Evolutionary conservation across 2,113 vertebrate species (phyloP), one percentile per base, ranked within the genome.

Genomic region (Rhinoptilus africanus): DNA sequence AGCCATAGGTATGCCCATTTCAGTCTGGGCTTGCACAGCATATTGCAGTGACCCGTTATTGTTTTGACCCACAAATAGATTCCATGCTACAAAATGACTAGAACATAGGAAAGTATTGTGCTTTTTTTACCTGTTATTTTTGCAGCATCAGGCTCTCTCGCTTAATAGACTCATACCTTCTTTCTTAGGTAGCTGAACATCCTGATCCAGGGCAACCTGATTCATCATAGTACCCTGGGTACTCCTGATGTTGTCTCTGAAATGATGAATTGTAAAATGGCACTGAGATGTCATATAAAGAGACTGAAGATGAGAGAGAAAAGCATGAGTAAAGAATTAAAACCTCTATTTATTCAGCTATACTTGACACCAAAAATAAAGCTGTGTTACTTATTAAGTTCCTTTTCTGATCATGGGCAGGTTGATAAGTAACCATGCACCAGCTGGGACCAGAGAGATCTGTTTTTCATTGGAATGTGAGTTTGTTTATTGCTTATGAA

Each of bases 311-410:
- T 15, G 39, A 50, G 73, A 78, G 20, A 87, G 24, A 53, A 74
- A 92, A 82, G 16, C 43, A 27, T 13, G n/a, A 93, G n/a, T 43
- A 39, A 91, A 88, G 64, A 85, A 34, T 53, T 39, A 19, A 68
- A 56, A 60, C 39, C 15, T 74, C 45, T 37, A 6, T 19, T 83
- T 48, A 89, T 35, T 68, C 57, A 26, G 48, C 35, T 77, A 22
- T 19, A 66, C 35, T 50, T 79, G 48, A 93, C 84, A 91, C 83
- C 34, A 62, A 94, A 80, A 90, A 34, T 69, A 88, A 79, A 73
- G 21, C 27, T 45, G 16, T 37, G 19, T 94, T 85, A 92, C 39
- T 94, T 72, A 97, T 67, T 88, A 93, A 91, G 85, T 89, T 51
- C 18, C 14, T 32, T 66, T 71, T 79, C 71, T 87, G 37, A 67